Evolutionary conservation across 2,888 invertebrate genomes (phyloP), one percentile per base, ranked within the genome.

Genomic region (Dryococelus australis): DNA sequence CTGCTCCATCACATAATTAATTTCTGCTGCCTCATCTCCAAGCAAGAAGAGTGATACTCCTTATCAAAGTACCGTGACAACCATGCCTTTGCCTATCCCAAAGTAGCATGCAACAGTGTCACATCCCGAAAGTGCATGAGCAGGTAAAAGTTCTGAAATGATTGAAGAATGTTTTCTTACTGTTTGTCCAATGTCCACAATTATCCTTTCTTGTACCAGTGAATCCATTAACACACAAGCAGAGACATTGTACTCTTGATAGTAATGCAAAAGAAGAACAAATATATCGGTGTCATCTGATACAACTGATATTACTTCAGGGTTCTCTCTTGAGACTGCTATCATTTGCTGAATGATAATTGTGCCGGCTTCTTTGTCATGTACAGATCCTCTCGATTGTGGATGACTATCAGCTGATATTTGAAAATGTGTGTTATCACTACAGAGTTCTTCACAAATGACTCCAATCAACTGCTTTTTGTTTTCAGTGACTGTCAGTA

Each of bases 81-180:
- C 16, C 47, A 5, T 47, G 47, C 47, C 47, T 6, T 47, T 47
- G 8, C 47, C 47, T 79, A 79, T 79, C 3, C 79, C 79, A 79
- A 79, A 79, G 79, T 27, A 79, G n/a, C 79, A 79, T 5, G 79
- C 79, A 13, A 79, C 79, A 26, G 79, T 79, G 1, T 79, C 79
- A 79, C 79, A 79, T 27, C 79, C 1, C 9, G 79, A 79, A 79
- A 79, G 79, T 8, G 79, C 5, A 79, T 79, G 27, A 79, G 9
- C 79, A 4, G 79, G 24, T 79, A 79, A 79, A 79, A 79, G 3
- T 5, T 79, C n/a, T 79, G 27, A 79, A 79, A 79, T 79, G 16
- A 79, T 79, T n/a, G 79, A 79, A 79, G 79, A 79, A 79, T 79
- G 79, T 5, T 79, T 79, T 8, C n/a, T 79, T 5, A 79, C 79